Evolutionary conservation across 2,888 invertebrate genomes (phyloP), one percentile per base, ranked within the genome.

Genomic region (Alloplasta piceator): DNA sequence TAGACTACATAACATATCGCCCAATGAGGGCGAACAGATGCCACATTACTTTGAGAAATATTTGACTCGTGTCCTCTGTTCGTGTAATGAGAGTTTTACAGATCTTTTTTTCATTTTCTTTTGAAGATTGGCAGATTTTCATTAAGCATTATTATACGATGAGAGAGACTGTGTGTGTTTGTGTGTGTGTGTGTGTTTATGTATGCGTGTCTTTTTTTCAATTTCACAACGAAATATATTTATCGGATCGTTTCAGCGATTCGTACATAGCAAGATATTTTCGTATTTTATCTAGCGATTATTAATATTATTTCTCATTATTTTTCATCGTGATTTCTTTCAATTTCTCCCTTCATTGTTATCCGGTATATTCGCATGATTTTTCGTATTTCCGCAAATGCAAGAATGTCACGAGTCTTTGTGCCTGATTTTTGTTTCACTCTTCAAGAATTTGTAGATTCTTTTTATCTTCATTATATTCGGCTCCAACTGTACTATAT

Each of bases 1-100:
- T 88, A 87, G 83, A 77, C 85, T 87, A 88, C 72, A 72, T 84
- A 82, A 78, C 78, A 82, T 85, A 84, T 83, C 79, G n/a, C 38
- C n/a, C 10, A 38, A n/a, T 16, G 56, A 68, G 63, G 38, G 70
- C 61, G 67, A 73, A 82, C 67, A 71, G 82, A 83, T 83, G 81
- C 60, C 70, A 61, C 63, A 79, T 67, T 66, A 75, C 38, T 60
- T 38, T 81, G 4, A 63, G 76, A 76, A 76, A 70, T 68, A 70
- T 52, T 74, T 68, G 83, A 81, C 60, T 74, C 63, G 52, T 77
- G 76, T 26, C 26, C 26, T 26, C 26, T 26, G 26, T 26, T 26
- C 61, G 76, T 78, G 68, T 64, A 26, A 58, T 38, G 38, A 58
- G 55, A 68, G 55, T 75, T 76, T 68, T 61, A 63, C 71, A 83